Evolutionary conservation across 2,797 vertebrate genomes (phyloP).

Genomic region (Moxostoma hubbsi): DNA sequence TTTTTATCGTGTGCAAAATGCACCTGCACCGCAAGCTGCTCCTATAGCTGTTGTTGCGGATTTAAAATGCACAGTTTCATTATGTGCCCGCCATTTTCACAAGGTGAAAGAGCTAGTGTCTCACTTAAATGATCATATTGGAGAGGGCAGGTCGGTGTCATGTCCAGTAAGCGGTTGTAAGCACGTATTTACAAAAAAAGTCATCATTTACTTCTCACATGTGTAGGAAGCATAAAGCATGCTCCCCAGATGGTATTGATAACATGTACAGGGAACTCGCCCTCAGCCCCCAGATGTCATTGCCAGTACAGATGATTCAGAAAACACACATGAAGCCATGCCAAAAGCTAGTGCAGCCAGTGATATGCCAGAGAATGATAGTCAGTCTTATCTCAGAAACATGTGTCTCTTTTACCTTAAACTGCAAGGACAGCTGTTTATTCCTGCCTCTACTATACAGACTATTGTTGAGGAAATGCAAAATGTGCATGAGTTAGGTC

Average conservation of each 20-base stretch:
- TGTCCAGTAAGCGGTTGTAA: conserved; percentile 4
- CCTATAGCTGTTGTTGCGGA: conserved; percentile 1
- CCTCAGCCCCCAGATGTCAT: conserved; percentile 17
- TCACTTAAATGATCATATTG: conserved; percentile 15
- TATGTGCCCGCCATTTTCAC: neutral
- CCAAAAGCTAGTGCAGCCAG: too few species aligned
- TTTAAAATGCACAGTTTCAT: neutral
- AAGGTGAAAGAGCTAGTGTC: neutral
- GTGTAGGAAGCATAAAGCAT: conserved; percentile 19
- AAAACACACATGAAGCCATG: too few species aligned
- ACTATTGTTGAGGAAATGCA: too few species aligned
- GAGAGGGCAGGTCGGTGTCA: neutral
- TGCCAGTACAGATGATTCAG: conserved; percentile 11
- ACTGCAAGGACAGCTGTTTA: too few species aligned
- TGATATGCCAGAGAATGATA: too few species aligned
- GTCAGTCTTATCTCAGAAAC: too few species aligned
- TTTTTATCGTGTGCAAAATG: conserved; percentile 37
- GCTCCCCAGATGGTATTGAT: neutral
- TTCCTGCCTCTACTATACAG: too few species aligned
- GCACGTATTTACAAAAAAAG: neutral
- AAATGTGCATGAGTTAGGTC: too few species aligned
- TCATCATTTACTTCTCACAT: conserved; percentile 10
- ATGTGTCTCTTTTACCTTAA: too few species aligned
- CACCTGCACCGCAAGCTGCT: neutral
- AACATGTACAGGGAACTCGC: conserved; percentile 7